Evolutionary conservation across 2,888 invertebrate genomes (phyloP).

Genomic region (Drosophila phalerata): DNA sequence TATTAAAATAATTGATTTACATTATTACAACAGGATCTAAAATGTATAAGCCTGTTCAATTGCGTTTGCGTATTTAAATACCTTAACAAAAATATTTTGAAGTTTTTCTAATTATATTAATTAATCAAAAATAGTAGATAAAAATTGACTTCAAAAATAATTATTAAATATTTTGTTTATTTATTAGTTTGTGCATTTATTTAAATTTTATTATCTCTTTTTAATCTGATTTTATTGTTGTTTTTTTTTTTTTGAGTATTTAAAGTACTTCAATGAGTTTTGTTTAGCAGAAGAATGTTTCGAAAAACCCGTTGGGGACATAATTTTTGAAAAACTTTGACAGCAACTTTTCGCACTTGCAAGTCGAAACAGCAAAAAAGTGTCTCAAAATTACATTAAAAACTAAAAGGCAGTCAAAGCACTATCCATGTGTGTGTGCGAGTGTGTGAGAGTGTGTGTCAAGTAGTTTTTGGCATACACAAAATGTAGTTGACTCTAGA

Average conservation of each 20-base stretch:
- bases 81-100: too few relatives aligned
- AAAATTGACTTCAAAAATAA: too few relatives aligned
- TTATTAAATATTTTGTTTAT: neutral
- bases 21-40: too few relatives aligned
- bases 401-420: slow-evolving; percentile 69
- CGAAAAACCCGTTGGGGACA: slow-evolving; percentile 16
- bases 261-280: slow-evolving; percentile 33
- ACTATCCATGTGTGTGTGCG: slow-evolving; percentile 37
- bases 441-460: slow-evolving; percentile 23
- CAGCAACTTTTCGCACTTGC: slow-evolving; percentile 54
- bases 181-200: neutral
- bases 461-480: slow-evolving; percentile 74
- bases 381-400: slow-evolving; percentile 78
- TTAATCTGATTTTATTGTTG: neutral
- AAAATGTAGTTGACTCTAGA: slow-evolving; percentile 76
- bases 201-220: neutral
- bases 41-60: too few relatives aligned
- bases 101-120: too few relatives aligned
- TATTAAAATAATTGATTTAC: too few relatives aligned
- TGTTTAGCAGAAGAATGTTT: slow-evolving; percentile 23
- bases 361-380: slow-evolving; percentile 57
- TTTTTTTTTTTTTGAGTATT: neutral
- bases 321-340: slow-evolving; percentile 47
- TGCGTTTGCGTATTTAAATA: too few relatives aligned
- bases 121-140: too few relatives aligned